These are phyloP conservation scores for Tenualosa ilisha DNA, from an alignment of 2,797 vertebrate genomes.

Conservation along the genomic window DNA sequence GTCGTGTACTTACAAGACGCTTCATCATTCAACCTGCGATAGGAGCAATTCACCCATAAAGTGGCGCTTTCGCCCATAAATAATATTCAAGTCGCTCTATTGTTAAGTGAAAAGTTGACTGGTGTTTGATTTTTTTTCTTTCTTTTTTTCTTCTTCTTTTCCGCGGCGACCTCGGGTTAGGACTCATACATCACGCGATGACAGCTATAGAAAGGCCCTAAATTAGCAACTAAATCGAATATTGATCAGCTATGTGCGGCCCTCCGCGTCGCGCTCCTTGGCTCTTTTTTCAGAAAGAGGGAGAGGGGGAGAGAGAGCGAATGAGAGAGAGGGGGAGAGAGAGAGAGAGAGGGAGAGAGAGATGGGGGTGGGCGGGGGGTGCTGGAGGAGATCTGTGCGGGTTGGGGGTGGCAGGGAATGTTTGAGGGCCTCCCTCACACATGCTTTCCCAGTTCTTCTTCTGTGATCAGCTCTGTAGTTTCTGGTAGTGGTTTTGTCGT, in stretches of 20 bases:
- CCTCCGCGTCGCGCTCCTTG: conserved; percentile 85
- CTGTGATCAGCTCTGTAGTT: conserved; percentile 24
- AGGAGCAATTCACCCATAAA: conserved; percentile 82
- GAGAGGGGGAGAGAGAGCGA: conserved; percentile 47
- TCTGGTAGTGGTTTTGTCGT: not conserved
- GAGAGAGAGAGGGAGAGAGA: conserved; percentile 57
- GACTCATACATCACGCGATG: conserved; percentile 98
- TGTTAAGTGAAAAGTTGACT: conserved; percentile 90
- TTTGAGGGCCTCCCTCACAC: conserved; percentile 52
- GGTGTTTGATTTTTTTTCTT: conserved; percentile 83
- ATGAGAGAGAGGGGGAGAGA: conserved; percentile 60
- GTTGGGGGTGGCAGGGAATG: conserved; percentile 59
- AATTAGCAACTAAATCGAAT: conserved; percentile 99
- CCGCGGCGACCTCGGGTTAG: conserved; percentile 90
- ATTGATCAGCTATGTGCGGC: conserved; percentile 93
- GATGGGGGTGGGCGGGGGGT: conserved; percentile 62
- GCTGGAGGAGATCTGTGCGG: conserved; percentile 57
- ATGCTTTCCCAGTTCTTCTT: conserved; percentile 50
- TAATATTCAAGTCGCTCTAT: conserved; percentile 88
- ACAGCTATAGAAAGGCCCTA: conserved; percentile 98
- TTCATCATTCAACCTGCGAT: conserved; percentile 76
- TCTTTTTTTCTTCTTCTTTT: conserved; percentile 77
- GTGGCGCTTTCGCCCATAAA: conserved; percentile 84
- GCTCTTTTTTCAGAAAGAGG: conserved; percentile 65
- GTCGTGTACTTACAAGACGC: conserved; percentile 73